Conservation (phyloP, 2,888 invertebrate genomes). For the Lapara coniferarum region DNA sequence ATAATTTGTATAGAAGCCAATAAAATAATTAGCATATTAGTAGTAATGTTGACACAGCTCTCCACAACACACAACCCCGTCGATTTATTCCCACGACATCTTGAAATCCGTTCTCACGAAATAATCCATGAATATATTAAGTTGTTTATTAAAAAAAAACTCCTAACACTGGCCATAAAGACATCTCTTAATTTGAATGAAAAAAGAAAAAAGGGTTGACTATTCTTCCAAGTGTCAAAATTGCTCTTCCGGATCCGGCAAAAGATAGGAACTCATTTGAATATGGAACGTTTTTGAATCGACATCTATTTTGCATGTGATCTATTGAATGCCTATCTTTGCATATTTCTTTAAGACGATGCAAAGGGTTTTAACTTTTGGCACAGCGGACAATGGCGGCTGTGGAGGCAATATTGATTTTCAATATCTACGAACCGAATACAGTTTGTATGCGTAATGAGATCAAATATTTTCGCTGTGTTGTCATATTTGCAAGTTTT, state of each 20-base stretch:
- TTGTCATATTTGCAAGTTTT: slow-evolving; percentile 73
- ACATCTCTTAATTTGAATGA: slow-evolving; percentile 74
- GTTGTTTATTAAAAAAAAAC: slow-evolving; percentile 59
- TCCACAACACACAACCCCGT: slow-evolving; percentile 74
- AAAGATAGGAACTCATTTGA: slow-evolving; percentile 73
- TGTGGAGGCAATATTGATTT: slow-evolving; percentile 60
- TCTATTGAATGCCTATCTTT: slow-evolving; percentile 33
- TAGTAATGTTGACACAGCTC: slow-evolving; percentile 79
- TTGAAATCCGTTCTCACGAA: slow-evolving; percentile 61
- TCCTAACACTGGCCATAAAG: slow-evolving; percentile 68
- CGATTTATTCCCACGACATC: slow-evolving; percentile 72
- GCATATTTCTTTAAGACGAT: slow-evolving; percentile 34
- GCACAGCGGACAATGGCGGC: slow-evolving; percentile 26
- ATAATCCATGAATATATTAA: slow-evolving; percentile 73
- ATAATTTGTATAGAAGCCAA: slow-evolving; percentile 50
- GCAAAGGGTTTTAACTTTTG: slow-evolving; percentile 32
- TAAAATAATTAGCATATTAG: slow-evolving; percentile 70
- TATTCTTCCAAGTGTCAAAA: slow-evolving; percentile 82
- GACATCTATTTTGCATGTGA: slow-evolving; percentile 73
- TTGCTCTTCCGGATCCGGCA: slow-evolving; percentile 76
- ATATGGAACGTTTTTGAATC: slow-evolving; percentile 68
- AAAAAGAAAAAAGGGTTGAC: slow-evolving; percentile 68
- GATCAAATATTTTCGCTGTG: slow-evolving; percentile 79
- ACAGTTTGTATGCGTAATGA: slow-evolving; percentile 72
- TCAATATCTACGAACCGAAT: slow-evolving; percentile 54